phyloP scores from a whole-genome alignment of 2,113 vertebrate genomes.

The Trachemys scripta region DNA sequence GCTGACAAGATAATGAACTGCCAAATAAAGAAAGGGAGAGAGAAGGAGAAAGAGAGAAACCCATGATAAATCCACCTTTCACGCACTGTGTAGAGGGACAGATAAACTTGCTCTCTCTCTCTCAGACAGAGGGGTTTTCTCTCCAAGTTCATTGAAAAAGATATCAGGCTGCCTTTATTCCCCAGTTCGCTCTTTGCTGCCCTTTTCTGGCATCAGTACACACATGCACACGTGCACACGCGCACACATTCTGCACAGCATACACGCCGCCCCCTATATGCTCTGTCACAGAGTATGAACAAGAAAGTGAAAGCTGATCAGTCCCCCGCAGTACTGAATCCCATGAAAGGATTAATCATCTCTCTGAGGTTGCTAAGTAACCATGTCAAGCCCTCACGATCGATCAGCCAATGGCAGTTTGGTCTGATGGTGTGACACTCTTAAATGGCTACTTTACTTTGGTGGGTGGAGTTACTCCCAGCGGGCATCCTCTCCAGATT shows the following conservation, averaged over 20 bases:
- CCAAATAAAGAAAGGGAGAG: slow-evolving; percentile 49
- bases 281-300: neutral
- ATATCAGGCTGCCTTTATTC: accelerated
- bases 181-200: neutral
- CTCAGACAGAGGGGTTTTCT: slow-evolving; percentile 24
- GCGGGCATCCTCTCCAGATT: neutral
- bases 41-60: slow-evolving; percentile 35
- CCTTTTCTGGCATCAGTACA: accelerated
- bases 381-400: accelerated
- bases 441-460: neutral
- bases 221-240: neutral
- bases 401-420: accelerated
- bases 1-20: slow-evolving; percentile 73
- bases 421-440: accelerated
- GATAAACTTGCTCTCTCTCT: slow-evolving; percentile 56
- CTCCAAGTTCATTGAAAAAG: neutral
- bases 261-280: neutral
- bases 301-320: accelerated
- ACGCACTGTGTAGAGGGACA: neutral
- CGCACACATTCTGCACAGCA: accelerated
- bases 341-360: accelerated
- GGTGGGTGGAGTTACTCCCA: accelerated
- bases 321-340: neutral
- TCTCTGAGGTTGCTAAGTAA: accelerated
- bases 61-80: slow-evolving; percentile 69